Evolutionary conservation across 2,888 invertebrate species (phyloP).

Genomic region (Syritta pipiens): DNA sequence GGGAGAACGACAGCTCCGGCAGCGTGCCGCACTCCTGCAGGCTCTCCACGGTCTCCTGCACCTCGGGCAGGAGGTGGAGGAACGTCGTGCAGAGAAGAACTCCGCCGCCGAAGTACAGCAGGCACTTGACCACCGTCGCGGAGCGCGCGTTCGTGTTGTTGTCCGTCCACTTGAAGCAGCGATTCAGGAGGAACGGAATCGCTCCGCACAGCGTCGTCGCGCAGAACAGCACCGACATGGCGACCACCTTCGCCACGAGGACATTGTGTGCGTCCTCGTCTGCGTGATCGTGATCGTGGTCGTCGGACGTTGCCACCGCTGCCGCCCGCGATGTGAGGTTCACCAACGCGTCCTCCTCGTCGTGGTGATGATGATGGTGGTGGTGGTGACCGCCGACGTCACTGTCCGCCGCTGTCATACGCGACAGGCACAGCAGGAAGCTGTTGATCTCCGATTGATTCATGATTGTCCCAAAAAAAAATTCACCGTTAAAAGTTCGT

Average conservation of each 20-base stretch:
- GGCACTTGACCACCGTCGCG: slow-evolving; percentile 81
- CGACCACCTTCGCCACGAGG: slow-evolving; percentile 86
- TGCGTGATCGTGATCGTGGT: slow-evolving; percentile 69
- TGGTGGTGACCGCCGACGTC: slow-evolving; percentile 32
- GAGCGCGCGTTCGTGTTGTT: slow-evolving; percentile 74
- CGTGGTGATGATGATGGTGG: slow-evolving; percentile 5
- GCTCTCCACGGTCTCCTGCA: slow-evolving; percentile 84
- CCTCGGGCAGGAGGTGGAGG: slow-evolving; percentile 89
- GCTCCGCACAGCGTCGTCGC: slow-evolving; percentile 88
- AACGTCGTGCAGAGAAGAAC: slow-evolving; percentile 90
- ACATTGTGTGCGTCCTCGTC: slow-evolving; percentile 80
- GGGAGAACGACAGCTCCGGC: slow-evolving; percentile 82
- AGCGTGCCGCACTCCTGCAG: slow-evolving; percentile 80
- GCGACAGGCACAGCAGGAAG: slow-evolving; percentile 54
- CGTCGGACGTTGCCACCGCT: background rate
- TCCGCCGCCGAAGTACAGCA: slow-evolving; percentile 92
- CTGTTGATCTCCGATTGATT: slow-evolving; percentile 56
- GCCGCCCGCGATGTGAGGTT: slow-evolving; percentile 9
- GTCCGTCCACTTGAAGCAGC: slow-evolving; percentile 83
- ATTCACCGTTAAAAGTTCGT: slow-evolving; percentile 14
- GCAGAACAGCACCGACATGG: slow-evolving; percentile 88
- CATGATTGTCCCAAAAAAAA: slow-evolving; percentile 24
- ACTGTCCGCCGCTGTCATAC: slow-evolving; percentile 12
- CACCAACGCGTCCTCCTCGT: background rate
- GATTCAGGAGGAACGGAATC: slow-evolving; percentile 85